Evolutionary conservation across 2,888 invertebrate genomes (phyloP).

Genomic region (Andrena praecox): DNA sequence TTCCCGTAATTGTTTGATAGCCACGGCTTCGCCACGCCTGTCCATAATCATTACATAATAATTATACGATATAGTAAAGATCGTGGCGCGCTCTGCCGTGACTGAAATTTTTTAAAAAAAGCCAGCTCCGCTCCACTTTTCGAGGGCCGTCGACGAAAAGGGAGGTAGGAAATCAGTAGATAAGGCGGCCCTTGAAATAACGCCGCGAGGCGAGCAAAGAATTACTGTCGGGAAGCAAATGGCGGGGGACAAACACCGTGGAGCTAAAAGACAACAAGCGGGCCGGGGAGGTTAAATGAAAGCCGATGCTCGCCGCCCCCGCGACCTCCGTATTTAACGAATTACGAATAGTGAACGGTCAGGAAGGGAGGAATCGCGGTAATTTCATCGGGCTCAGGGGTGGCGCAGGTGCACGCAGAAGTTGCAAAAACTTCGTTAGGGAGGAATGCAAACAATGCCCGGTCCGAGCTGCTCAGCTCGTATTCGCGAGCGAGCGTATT

Average conservation of each 20-base stretch:
- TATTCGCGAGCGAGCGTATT: constrained; percentile 38
- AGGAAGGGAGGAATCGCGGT: constrained; percentile 56
- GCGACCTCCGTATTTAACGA: constrained; percentile 35
- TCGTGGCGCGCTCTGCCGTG: background rate
- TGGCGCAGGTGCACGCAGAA: constrained; percentile 75
- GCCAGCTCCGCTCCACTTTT: constrained; percentile 8
- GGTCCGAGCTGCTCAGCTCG: constrained; percentile 70
- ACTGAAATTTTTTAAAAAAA: constrained; percentile 18
- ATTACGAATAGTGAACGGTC: constrained; percentile 55
- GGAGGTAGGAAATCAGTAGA: constrained; percentile 18
- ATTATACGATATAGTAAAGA: constrained; percentile 46
- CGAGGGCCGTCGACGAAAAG: background rate
- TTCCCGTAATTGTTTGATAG: constrained; percentile 68
- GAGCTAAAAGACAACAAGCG: constrained; percentile 9
- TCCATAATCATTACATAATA: constrained; percentile 52
- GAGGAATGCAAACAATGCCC: constrained; percentile 78
- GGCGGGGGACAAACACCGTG: constrained; percentile 26
- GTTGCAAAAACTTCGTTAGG: constrained; percentile 81
- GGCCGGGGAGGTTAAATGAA: constrained; percentile 12
- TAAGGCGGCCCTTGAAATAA: constrained; percentile 40
- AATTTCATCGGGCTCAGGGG: constrained; percentile 68
- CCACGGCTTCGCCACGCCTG: constrained; percentile 35
- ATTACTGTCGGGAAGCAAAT: constrained; percentile 25
- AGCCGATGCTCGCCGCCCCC: constrained; percentile 5
- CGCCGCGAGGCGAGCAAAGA: constrained; percentile 4